Conservation (phyloP, 2,113 vertebrate genomes). For the Tyrannus savana region DNA sequence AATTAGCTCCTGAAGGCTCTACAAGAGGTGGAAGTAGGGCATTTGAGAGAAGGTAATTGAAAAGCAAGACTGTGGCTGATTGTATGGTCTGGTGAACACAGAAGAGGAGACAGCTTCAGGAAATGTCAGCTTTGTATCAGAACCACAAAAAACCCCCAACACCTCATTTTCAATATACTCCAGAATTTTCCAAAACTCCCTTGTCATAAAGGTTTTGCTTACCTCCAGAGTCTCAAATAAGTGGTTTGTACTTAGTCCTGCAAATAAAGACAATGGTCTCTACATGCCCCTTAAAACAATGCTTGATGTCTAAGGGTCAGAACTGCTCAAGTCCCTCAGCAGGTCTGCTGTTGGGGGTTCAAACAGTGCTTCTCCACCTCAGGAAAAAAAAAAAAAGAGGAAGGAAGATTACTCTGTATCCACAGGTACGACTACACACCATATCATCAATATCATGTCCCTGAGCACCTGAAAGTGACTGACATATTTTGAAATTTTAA, state of each 20-base stretch:
- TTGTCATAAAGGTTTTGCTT: background rate
- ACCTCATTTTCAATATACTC: background rate
- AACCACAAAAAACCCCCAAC: rapidly evolving
- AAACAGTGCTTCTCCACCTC: background rate
- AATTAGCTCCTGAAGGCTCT: background rate
- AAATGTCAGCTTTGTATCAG: background rate
- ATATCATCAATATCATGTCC: background rate
- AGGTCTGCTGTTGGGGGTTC: background rate
- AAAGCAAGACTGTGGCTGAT: background rate
- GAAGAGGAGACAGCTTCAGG: background rate
- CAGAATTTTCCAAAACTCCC: background rate
- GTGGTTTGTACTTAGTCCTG: background rate
- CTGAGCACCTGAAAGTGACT: slow-evolving; percentile 41
- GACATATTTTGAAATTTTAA: slow-evolving; percentile 60
- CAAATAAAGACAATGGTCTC: background rate
- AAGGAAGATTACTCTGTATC: background rate
- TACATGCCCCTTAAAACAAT: background rate
- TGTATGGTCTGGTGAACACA: background rate
- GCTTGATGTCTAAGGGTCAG: background rate
- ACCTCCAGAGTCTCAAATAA: background rate
- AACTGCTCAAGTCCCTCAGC: background rate
- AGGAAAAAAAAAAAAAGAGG: too few species aligned
- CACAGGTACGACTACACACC: background rate
- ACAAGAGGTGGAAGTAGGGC: background rate
- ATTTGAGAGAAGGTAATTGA: background rate